phyloP scores from a whole-genome alignment of 2,888 invertebrate genomes.

The Fissipunctia ypsillon region DNA sequence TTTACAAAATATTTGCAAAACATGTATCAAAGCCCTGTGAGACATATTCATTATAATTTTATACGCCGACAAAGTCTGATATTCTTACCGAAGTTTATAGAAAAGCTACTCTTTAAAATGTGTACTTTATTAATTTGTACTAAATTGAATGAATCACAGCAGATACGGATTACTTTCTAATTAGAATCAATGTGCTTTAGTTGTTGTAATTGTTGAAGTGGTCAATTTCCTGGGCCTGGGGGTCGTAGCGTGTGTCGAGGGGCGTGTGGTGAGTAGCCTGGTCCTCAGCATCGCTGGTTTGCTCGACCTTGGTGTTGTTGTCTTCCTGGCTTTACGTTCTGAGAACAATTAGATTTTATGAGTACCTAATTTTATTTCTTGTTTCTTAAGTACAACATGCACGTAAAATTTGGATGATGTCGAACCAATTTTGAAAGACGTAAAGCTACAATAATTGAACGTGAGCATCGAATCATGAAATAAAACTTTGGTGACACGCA shows the following conservation, averaged over 20 bases:
- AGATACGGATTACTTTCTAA: not conserved
- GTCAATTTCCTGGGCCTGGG: not conserved
- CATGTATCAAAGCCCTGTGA: too few relatives aligned
- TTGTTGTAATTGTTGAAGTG: not conserved
- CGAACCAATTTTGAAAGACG: not conserved
- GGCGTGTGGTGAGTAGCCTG: not conserved
- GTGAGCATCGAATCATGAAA: not conserved
- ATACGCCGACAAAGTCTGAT: not conserved
- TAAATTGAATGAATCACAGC: not conserved
- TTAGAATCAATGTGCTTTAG: constrained; percentile 2
- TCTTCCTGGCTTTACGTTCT: constrained; percentile 31
- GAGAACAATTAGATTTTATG: not conserved
- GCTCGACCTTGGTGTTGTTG: not conserved
- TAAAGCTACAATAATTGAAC: not conserved
- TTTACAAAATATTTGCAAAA: too few relatives aligned
- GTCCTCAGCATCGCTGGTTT: not conserved
- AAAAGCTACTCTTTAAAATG: not conserved
- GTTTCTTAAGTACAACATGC: not conserved
- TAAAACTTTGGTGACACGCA: not conserved
- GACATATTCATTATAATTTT: not conserved
- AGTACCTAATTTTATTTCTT: not conserved
- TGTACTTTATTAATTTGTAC: constrained; percentile 55
- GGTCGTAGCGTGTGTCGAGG: too few relatives aligned
- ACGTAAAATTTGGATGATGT: too few relatives aligned
- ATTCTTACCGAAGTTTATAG: not conserved